A percentile compares a stretch with the other conserved stretches of the same genome.
These are phyloP conservation scores for Euwallacea similis DNA, from an alignment of 1,140 invertebrate genomes.

Conservation along the genomic window DNA sequence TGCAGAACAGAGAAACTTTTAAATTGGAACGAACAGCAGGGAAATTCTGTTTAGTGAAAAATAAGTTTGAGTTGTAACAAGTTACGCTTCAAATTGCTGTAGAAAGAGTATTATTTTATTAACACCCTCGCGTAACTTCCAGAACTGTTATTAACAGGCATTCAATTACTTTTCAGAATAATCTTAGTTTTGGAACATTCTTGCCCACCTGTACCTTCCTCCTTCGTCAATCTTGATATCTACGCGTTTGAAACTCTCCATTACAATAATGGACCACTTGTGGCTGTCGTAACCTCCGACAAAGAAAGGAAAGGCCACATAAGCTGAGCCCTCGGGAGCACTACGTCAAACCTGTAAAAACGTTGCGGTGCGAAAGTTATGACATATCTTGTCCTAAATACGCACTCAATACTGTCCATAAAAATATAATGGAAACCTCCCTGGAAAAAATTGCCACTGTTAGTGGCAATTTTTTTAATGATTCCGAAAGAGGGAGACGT, in stretches of 20 bases:
- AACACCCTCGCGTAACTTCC: background rate
- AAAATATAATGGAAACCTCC: background rate
- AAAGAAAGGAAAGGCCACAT: conserved; percentile 7
- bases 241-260: background rate
- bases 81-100: conserved; percentile 6
- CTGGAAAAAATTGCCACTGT: too few relatives aligned
- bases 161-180: background rate
- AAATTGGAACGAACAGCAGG: conserved; percentile 10
- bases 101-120: background rate
- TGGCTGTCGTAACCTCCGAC: conserved; percentile 14
- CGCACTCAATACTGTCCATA: conserved; percentile 11
- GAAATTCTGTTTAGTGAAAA: conserved; percentile 16
- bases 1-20: conserved; percentile 13
- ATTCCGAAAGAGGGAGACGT: too few relatives aligned
- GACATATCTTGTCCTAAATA: conserved; percentile 6
- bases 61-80: conserved; percentile 7
- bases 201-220: too few relatives aligned
- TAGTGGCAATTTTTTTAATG: conserved; percentile 9
- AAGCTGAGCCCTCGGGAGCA: conserved; percentile 4
- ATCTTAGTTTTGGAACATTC: background rate
- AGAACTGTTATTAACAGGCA: background rate
- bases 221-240: background rate
- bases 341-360: conserved; percentile 17
- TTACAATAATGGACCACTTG: conserved; percentile 22
- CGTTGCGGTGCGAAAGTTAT: conserved; percentile 1